A percentile compares a stretch with the other conserved stretches of the same genome.
Evolutionary conservation across 2,113 vertebrate species (phyloP).

Genomic region (Dasyornis broadbenti): DNA sequence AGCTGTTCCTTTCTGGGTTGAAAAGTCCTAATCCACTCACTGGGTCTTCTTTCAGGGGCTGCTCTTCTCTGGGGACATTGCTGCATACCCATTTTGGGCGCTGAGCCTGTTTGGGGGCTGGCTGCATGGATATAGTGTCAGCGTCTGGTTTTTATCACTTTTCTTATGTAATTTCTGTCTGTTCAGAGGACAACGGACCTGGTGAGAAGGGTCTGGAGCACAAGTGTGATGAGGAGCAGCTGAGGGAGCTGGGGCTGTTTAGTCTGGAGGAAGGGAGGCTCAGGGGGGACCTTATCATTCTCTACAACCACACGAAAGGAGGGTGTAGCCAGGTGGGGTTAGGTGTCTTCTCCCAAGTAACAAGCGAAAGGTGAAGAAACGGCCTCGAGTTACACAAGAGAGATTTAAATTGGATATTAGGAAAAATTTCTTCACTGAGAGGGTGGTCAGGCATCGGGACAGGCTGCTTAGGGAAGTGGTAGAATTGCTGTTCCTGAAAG

Average conservation of each 20-base stretch:
- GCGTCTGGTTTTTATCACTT: not conserved
- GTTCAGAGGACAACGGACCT: not conserved
- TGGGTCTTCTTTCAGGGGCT: not conserved
- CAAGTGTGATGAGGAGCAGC: not conserved
- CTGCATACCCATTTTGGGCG: not conserved
- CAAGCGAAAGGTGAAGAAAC: not conserved
- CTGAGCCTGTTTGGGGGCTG: not conserved
- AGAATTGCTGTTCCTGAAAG: not conserved
- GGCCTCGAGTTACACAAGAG: not conserved
- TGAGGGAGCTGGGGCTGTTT: not conserved
- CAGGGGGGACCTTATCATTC: no score
- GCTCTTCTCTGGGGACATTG: not conserved
- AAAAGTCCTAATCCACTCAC: not conserved
- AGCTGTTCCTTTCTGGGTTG: not conserved
- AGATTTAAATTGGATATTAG: not conserved
- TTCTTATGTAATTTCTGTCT: not conserved
- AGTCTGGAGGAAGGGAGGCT: not conserved
- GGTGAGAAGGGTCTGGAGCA: not conserved
- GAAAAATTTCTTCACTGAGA: not conserved
- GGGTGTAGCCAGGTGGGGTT: no score
- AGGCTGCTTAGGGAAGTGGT: not conserved
- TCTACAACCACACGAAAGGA: not conserved
- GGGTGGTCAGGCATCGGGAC: not conserved
- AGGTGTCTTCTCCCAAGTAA: not conserved
- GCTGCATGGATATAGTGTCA: not conserved